Conservation (phyloP, 30 jellyfish, hydroid and myxozoan species). For the Aurelia coerulea region DNA sequence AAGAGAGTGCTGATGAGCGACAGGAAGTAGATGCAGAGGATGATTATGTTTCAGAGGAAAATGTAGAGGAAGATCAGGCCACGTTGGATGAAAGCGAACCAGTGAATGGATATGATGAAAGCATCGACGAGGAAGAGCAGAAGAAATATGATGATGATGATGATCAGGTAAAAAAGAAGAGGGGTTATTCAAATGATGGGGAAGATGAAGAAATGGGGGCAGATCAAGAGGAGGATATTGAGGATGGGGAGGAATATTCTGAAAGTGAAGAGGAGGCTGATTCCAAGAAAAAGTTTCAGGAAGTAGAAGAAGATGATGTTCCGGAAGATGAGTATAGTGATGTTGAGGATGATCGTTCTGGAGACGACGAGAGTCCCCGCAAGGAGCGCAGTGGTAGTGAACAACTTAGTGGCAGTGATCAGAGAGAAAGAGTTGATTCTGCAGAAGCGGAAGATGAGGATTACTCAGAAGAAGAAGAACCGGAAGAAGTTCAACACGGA, state of each 20-base stretch:
- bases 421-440: conserved; percentile 23
- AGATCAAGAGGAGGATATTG: neutral
- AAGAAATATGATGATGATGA: conserved; percentile 16
- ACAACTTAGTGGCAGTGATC: neutral
- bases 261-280: conserved; percentile 30
- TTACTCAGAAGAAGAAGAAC: conserved; percentile 36
- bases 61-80: conserved; percentile 34
- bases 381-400: conserved; percentile 9
- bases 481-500: neutral
- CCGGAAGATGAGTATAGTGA: conserved; percentile 30
- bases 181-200: neutral
- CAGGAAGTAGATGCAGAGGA: conserved; percentile 21
- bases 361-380: conserved; percentile 43
- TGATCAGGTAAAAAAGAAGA: conserved; percentile 7
- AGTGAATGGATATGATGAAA: conserved; percentile 44
- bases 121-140: conserved; percentile 23
- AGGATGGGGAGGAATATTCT: conserved; percentile 16
- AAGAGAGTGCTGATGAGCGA: conserved; percentile 17
- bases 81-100: conserved; percentile 15
- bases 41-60: conserved; percentile 34
- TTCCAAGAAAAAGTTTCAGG: conserved; percentile 1
- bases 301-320: neutral
- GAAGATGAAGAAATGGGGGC: conserved; percentile 43
- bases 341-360: conserved; percentile 31
- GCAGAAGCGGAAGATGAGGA: conserved; percentile 20